phyloP scores from a whole-genome alignment of 1,140 invertebrate genomes.

The Lepidostoma basale region DNA sequence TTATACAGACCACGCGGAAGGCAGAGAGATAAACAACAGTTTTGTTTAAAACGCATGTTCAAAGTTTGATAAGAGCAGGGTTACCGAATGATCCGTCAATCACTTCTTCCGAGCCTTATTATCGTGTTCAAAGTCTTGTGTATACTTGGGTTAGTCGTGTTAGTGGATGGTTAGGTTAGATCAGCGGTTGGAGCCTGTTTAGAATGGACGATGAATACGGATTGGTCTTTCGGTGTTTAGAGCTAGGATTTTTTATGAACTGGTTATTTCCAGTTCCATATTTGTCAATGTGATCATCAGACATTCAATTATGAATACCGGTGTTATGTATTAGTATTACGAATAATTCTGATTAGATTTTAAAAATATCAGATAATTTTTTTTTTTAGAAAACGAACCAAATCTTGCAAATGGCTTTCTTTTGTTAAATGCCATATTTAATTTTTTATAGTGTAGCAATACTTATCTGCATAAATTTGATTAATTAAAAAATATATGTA shows the following conservation, averaged over 20 bases:
- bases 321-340: not conserved
- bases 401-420: too few relatives aligned
- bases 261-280: not conserved
- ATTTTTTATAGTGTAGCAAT: too few relatives aligned
- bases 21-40: too few relatives aligned
- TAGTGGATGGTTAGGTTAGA: not conserved
- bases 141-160: not conserved
- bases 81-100: constrained; percentile 11
- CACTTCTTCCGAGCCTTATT: constrained; percentile 12
- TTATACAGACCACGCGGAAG: too few relatives aligned
- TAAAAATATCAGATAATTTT: too few relatives aligned
- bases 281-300: not conserved
- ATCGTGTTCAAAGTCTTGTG: constrained; percentile 7
- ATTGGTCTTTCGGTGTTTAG: not conserved
- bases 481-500: too few relatives aligned
- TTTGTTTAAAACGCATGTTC: too few relatives aligned
- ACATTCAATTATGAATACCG: not conserved
- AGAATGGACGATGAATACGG: not conserved
- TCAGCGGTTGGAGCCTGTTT: constrained; percentile 2
- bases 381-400: too few relatives aligned
- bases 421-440: too few relatives aligned
- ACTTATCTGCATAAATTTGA: too few relatives aligned
- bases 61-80: constrained; percentile 7
- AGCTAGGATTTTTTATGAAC: not conserved
- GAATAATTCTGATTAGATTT: too few relatives aligned